Evolutionary conservation across 2,888 invertebrate genomes (phyloP).

Genomic region (Torymus texanus): DNA sequence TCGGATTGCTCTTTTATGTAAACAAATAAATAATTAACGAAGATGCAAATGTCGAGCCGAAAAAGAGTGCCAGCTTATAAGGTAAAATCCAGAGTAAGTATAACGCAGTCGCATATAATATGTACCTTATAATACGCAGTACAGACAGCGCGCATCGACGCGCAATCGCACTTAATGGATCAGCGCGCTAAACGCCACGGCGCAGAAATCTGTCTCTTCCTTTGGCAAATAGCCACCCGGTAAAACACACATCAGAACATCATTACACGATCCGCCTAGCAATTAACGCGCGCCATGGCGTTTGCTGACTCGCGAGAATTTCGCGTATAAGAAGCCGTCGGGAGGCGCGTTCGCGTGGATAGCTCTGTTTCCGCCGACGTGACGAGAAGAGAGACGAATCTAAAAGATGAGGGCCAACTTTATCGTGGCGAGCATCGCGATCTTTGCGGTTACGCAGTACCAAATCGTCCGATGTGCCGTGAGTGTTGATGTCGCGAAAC

Average conservation of each 20-base stretch:
- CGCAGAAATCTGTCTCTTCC: background rate
- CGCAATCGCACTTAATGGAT: background rate
- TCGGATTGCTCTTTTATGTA: no score
- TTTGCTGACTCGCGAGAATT: slow-evolving; percentile 46
- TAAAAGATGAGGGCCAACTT: slow-evolving; percentile 16
- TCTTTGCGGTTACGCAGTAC: slow-evolving; percentile 6
- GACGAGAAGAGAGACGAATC: background rate
- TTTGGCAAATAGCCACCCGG: background rate
- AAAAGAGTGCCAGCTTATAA: no score
- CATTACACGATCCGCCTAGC: slow-evolving; percentile 3
- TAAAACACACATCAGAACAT: slow-evolving; percentile 44
- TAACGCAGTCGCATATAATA: no score
- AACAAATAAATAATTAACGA: no score
- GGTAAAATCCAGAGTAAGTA: no score
- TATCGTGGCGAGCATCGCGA: background rate
- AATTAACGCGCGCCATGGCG: slow-evolving; percentile 25
- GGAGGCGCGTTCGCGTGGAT: background rate
- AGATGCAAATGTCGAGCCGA: no score
- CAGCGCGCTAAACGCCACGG: background rate
- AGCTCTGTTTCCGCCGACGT: background rate
- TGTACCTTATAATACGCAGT: no score
- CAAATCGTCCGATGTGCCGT: slow-evolving; percentile 20
- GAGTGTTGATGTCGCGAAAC: background rate
- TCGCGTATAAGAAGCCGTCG: background rate
- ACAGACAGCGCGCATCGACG: background rate